These are phyloP conservation scores for Paedocypris micromegethes DNA, from an alignment of 2,797 vertebrate species.

Conservation along the genomic window DNA sequence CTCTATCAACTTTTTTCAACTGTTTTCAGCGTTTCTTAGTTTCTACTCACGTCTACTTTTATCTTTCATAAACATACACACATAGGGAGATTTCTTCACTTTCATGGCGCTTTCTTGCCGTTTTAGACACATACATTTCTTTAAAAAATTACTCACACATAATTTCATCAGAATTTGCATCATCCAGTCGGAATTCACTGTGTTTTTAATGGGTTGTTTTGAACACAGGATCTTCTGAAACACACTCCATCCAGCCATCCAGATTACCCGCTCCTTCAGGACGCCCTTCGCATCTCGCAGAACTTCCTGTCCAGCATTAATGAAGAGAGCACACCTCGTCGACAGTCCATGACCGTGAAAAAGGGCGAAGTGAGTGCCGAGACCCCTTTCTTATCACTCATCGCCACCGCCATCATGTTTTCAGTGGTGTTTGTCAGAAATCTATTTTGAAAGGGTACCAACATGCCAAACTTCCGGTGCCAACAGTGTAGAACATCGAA, in stretches of 20 bases:
- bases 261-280: conserved; percentile 87
- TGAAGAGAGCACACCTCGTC: conserved; percentile 89
- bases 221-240: conserved; percentile 86
- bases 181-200: too few species aligned
- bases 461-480: conserved; percentile 26
- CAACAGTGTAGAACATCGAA: not conserved
- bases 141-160: too few species aligned
- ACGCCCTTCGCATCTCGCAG: conserved; percentile 93
- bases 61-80: too few species aligned
- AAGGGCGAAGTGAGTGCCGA: conserved; percentile 86
- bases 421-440: conserved; percentile 13
- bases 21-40: too few species aligned
- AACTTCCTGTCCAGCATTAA: conserved; percentile 99
- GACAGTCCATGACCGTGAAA: conserved; percentile 91
- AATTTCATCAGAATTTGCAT: too few species aligned
- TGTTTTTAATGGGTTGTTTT: conserved; percentile 1
- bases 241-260: conserved; percentile 91
- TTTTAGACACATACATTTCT: too few species aligned
- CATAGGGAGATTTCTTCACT: too few species aligned
- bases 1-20: too few species aligned
- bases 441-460: conserved; percentile 23
- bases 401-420: conserved; percentile 8
- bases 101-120: too few species aligned
- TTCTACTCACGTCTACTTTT: too few species aligned
- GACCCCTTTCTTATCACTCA: not conserved